phyloP scores from a whole-genome alignment of 2,888 invertebrate species.

The Incurvaria masculella region DNA sequence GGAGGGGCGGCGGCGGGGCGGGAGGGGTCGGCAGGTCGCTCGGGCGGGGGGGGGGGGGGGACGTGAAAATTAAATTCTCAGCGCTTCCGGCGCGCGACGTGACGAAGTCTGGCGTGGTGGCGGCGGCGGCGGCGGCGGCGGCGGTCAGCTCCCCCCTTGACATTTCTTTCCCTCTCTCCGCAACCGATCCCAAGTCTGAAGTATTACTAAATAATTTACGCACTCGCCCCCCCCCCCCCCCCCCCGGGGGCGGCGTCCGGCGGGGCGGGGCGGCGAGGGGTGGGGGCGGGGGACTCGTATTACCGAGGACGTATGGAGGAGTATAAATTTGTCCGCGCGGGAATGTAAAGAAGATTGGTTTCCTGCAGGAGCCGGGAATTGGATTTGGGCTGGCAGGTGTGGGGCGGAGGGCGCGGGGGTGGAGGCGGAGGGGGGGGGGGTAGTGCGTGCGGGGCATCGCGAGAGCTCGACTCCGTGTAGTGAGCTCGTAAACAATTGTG shows the following conservation, averaged over 20 bases:
- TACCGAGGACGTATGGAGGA: slow-evolving; percentile 44
- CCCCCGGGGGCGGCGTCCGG: slow-evolving; percentile 20
- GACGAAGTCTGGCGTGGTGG: background rate
- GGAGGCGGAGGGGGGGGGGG: background rate
- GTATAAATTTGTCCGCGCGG: slow-evolving; percentile 53
- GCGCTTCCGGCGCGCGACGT: slow-evolving; percentile 15
- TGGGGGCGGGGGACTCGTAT: slow-evolving; percentile 22
- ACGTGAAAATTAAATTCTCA: slow-evolving; percentile 53
- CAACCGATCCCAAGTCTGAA: slow-evolving; percentile 18
- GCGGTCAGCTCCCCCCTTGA: slow-evolving; percentile 24
- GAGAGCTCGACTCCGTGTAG: too few species aligned
- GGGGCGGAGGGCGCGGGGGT: background rate
- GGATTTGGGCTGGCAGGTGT: slow-evolving; percentile 40
- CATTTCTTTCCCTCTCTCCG: slow-evolving; percentile 34
- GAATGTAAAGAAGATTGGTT: slow-evolving; percentile 55
- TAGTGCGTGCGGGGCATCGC: background rate
- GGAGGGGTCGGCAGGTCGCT: slow-evolving; percentile 24
- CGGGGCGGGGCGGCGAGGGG: slow-evolving; percentile 12
- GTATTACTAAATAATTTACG: slow-evolving; percentile 40
- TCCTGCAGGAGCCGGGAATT: slow-evolving; percentile 47
- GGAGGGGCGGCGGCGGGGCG: slow-evolving; percentile 30
- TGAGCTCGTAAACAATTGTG: too few species aligned
- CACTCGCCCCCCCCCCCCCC: slow-evolving; percentile 6
- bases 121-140: background rate
- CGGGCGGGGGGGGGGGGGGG: slow-evolving; percentile 14